phyloP scores from a whole-genome alignment of 2,888 invertebrate genomes.

The Notodonta dromedarius region DNA sequence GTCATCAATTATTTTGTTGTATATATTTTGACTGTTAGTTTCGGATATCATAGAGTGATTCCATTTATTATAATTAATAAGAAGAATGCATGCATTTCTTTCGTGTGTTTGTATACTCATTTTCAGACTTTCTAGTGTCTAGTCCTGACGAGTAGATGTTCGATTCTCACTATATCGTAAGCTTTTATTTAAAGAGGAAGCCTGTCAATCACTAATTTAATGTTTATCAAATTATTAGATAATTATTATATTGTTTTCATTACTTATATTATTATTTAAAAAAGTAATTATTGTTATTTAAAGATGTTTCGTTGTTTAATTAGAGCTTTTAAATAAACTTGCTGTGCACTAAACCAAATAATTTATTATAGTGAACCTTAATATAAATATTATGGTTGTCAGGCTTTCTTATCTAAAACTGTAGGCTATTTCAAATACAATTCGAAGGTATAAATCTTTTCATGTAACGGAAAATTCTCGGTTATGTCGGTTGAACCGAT shows the following conservation, averaged over 20 bases:
- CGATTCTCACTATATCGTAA: slow-evolving; percentile 78
- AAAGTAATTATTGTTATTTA: slow-evolving; percentile 31
- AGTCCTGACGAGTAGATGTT: slow-evolving; percentile 76
- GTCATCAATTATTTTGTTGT: slow-evolving; percentile 54
- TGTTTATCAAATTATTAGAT: slow-evolving; percentile 36
- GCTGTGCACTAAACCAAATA: slow-evolving; percentile 81
- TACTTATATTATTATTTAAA: slow-evolving; percentile 29
- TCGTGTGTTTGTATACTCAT: slow-evolving; percentile 80
- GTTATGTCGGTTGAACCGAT: slow-evolving; percentile 20
- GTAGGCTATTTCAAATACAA: slow-evolving; percentile 32
- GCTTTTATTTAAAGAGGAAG: slow-evolving; percentile 67
- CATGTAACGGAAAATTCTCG: slow-evolving; percentile 18
- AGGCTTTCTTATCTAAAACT: slow-evolving; percentile 64
- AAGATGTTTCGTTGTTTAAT: slow-evolving; percentile 43
- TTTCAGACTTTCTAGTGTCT: slow-evolving; percentile 78
- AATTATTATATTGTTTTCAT: slow-evolving; percentile 31
- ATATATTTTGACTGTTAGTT: slow-evolving; percentile 74
- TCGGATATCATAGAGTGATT: slow-evolving; percentile 78
- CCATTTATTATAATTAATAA: slow-evolving; percentile 78
- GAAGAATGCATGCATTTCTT: slow-evolving; percentile 83
- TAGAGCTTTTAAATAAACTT: slow-evolving; percentile 57
- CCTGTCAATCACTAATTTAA: slow-evolving; percentile 59
- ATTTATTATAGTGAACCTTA: slow-evolving; percentile 52
- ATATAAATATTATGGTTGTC: slow-evolving; percentile 52
- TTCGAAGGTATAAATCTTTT: slow-evolving; percentile 13